Evolutionary conservation across 92 coral and sea anemone genomes (phyloP), one percentile per base, ranked within the genome.

Genomic region (Blastomussa wellsi): DNA sequence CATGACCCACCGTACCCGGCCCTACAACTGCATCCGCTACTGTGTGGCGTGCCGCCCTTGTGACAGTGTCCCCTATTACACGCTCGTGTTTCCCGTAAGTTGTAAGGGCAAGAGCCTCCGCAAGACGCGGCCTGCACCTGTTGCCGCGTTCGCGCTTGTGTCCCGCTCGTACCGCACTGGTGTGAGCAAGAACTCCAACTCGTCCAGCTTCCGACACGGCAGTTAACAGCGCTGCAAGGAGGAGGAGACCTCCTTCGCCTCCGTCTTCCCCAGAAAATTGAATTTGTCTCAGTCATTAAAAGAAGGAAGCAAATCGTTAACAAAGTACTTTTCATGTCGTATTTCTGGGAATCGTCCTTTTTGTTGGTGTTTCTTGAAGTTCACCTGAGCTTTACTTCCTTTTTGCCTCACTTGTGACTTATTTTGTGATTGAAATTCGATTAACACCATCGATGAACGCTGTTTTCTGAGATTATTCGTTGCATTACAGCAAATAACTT

Each of bases 1-100:
- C 97, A 93, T 4, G 91, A 91, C 1, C 97, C 97, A 0, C 84
- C 79, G 80, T 78, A 91, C 2, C 94, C 94, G 3, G 93, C 42
- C 72, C 83, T 84, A 52, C 97, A 93, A 1, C 66, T 67, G 72
- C 97, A 93, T 29, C 85, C 64, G 1, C 89, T 83, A 47, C 32
- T 62, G 6, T 57, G 68, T 5, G 97, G 94, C 12, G 87, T 83
- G 19, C 97, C 97, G 10, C 94, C 93, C 37, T 91, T 72, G 5
- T 60, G 74, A 39, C 97, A 93, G 38, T 80, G 33, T 44, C 67
- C 65, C 13, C 94, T 74, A 75, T 93, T 93, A 24, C 97, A 93
- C 42, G 88, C 76, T 76, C 48, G 84, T 5, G 93, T 68, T 69
- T 93, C 97, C 0, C 78, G 37, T 29, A 91, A 38, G 13, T 83